phyloP scores from a whole-genome alignment of 53 echinoderm and acorn worm genomes.

The Paracentrotus lividus region DNA sequence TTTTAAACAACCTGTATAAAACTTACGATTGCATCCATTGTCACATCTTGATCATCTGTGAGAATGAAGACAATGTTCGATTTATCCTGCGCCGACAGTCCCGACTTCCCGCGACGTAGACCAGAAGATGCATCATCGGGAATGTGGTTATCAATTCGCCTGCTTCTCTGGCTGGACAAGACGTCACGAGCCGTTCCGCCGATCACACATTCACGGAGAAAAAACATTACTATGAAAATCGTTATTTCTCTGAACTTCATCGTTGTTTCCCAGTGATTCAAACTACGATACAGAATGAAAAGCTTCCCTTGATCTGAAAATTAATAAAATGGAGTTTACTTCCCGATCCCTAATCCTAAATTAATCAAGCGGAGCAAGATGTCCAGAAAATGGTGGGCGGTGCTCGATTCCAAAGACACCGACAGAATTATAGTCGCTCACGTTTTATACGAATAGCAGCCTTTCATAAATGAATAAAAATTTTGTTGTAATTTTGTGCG shows the following conservation, averaged over 20 bases:
- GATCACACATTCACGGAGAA: not conserved
- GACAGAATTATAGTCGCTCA: too few species aligned
- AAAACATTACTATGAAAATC: not conserved
- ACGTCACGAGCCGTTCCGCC: not conserved
- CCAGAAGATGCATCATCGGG: not conserved
- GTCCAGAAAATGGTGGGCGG: too few species aligned
- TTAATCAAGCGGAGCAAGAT: not conserved
- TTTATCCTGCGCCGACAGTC: conserved; percentile 29
- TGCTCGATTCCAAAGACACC: too few species aligned
- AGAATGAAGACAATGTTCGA: conserved; percentile 96
- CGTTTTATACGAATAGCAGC: too few species aligned
- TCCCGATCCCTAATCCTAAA: not conserved
- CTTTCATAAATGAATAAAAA: too few species aligned
- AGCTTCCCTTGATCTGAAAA: not conserved
- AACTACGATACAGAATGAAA: not conserved
- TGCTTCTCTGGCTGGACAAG: not conserved
- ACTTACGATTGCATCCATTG: conserved; percentile 90
- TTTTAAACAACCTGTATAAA: too few species aligned
- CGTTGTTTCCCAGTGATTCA: not conserved
- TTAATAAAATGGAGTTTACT: not conserved
- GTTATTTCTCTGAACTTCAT: not conserved
- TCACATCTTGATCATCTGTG: conserved; percentile 98
- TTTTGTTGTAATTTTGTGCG: too few species aligned
- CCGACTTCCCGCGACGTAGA: not conserved
- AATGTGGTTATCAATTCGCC: not conserved